Evolutionary conservation across 2,113 vertebrate species (phyloP).

Genomic region (Mus musculus): GRCm39 chr14:111128501-111129000

Average conservation of each 20-base stretch:
- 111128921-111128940: not conserved
- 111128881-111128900: not conserved
- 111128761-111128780: not conserved
- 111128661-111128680: not conserved
- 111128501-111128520: not conserved
- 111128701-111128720: not conserved
- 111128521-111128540: not conserved
- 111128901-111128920: not conserved
- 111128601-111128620: not conserved
- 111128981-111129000: not conserved
- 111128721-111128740: not conserved
- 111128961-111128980: not conserved
- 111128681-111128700: not conserved
- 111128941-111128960: not conserved
- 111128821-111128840: not conserved
- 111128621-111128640: too few relatives aligned
- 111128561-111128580: not conserved
- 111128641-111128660: not conserved
- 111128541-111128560: not conserved
- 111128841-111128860: not conserved
- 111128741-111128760: not conserved
- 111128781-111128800: not conserved
- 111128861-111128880: not conserved
- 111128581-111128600: not conserved
- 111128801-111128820: not conserved